Conservation (phyloP, 37 sponge, comb jelly and placozoan genomes). For the Bolinopsis microptera region DNA sequence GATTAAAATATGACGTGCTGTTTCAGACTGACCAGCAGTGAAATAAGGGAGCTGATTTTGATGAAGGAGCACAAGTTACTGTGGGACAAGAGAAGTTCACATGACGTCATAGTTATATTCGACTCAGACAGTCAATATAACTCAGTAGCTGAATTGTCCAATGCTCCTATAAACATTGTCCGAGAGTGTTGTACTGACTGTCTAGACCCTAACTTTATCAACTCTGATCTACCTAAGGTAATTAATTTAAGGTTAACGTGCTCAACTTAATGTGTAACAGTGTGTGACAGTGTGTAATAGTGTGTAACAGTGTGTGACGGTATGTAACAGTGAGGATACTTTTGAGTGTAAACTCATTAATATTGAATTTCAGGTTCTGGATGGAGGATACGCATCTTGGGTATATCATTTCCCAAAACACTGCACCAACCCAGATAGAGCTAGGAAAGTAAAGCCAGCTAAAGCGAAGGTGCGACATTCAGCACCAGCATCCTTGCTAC, state of each 20-base stretch:
- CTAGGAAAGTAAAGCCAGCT: neutral
- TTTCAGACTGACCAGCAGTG: slow-evolving; percentile 12
- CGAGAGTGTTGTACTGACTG: slow-evolving; percentile 14
- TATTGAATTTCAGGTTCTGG: slow-evolving; percentile 32
- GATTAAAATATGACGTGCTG: too few species aligned
- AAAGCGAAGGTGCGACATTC: neutral
- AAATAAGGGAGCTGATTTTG: slow-evolving; percentile 6
- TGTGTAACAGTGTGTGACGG: too few species aligned
- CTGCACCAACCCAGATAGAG: slow-evolving; percentile 51
- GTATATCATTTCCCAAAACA: slow-evolving; percentile 48
- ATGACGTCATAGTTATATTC: slow-evolving; percentile 36
- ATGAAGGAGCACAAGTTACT: slow-evolving; percentile 35
- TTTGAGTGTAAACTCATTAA: too few species aligned
- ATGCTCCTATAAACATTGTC: slow-evolving; percentile 46
- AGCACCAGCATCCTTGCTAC: neutral
- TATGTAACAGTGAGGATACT: too few species aligned
- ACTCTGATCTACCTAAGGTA: slow-evolving; percentile 53
- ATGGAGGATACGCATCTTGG: slow-evolving; percentile 51
- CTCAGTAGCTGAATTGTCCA: neutral
- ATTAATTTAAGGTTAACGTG: too few species aligned
- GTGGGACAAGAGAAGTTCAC: slow-evolving; percentile 17
- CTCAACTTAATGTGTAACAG: too few species aligned
- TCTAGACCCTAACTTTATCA: slow-evolving; percentile 14
- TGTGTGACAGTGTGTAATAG: too few species aligned
- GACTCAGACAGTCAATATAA: slow-evolving; percentile 17